phyloP scores from a whole-genome alignment of 2,113 vertebrate species.

The Oxyura jamaicensis region DNA sequence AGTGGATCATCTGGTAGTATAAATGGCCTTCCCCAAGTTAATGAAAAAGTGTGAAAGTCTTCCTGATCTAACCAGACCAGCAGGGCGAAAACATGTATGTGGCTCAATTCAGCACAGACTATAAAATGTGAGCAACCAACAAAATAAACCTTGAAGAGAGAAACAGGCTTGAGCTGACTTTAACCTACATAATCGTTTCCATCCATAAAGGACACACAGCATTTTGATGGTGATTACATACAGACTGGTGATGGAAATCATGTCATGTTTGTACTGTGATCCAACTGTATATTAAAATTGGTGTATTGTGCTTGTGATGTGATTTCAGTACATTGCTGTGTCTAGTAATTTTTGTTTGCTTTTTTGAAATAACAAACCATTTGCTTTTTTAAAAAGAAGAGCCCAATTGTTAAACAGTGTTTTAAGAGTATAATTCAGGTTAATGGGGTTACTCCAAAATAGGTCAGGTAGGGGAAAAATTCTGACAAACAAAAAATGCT shows the following conservation, averaged over 20 bases:
- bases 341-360: not conserved
- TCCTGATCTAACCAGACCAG: not conserved
- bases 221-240: not conserved
- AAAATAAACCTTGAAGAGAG: not conserved
- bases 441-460: not conserved
- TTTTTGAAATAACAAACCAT: not conserved
- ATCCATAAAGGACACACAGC: not conserved
- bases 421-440: not conserved
- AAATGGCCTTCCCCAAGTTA: not conserved
- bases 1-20: not conserved
- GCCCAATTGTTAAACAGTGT: not conserved
- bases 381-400: not conserved
- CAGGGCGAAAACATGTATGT: rapidly evolving
- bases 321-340: not conserved
- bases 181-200: rapidly evolving
- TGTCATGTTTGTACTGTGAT: not conserved
- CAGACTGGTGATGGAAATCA: not conserved
- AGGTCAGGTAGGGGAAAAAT: not conserved
- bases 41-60: not conserved
- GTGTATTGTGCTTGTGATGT: not conserved
- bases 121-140: not conserved
- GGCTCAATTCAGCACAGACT: not conserved
- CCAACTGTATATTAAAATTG: not conserved
- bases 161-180: not conserved
- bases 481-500: not conserved